These are phyloP conservation scores for Dicycla oo DNA, from an alignment of 2,888 invertebrate genomes.

Conservation along the genomic window DNA sequence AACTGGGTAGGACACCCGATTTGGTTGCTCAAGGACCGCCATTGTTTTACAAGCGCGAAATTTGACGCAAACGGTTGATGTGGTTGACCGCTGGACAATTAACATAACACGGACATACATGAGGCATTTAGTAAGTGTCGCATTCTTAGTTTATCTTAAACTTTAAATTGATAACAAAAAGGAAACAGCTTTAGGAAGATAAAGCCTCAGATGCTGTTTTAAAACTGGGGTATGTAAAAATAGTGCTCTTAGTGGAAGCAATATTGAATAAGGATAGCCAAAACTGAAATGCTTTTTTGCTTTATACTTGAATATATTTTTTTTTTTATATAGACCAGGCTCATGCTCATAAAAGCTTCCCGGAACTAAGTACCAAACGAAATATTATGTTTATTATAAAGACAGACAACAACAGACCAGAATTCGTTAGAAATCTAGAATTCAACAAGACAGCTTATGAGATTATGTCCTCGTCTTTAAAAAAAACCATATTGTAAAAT, in stretches of 20 bases:
- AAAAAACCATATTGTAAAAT: background rate
- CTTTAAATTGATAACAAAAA: too few species aligned
- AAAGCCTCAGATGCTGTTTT: too few species aligned
- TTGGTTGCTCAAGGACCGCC: slow-evolving; percentile 54
- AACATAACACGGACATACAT: slow-evolving; percentile 8
- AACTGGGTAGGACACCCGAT: slow-evolving; percentile 19
- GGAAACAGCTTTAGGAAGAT: background rate
- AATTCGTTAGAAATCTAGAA: background rate
- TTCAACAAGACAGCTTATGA: background rate
- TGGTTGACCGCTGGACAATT: slow-evolving; percentile 39
- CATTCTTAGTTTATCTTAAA: background rate
- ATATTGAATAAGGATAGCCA: too few species aligned
- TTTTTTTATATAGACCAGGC: too few species aligned
- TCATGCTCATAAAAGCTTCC: too few species aligned
- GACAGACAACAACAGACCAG: background rate
- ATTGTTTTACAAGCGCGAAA: slow-evolving; percentile 54
- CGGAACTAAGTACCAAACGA: background rate
- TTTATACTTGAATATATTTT: too few species aligned
- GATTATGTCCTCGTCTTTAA: background rate
- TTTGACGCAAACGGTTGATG: slow-evolving; percentile 47
- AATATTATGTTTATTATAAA: too few species aligned
- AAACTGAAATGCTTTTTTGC: too few species aligned
- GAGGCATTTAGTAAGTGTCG: background rate
- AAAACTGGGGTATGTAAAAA: too few species aligned
- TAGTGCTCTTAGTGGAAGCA: too few species aligned